These are phyloP conservation scores for Pycnomerus fuliginosus DNA, from an alignment of 2,888 invertebrate species.

Conservation along the genomic window DNA sequence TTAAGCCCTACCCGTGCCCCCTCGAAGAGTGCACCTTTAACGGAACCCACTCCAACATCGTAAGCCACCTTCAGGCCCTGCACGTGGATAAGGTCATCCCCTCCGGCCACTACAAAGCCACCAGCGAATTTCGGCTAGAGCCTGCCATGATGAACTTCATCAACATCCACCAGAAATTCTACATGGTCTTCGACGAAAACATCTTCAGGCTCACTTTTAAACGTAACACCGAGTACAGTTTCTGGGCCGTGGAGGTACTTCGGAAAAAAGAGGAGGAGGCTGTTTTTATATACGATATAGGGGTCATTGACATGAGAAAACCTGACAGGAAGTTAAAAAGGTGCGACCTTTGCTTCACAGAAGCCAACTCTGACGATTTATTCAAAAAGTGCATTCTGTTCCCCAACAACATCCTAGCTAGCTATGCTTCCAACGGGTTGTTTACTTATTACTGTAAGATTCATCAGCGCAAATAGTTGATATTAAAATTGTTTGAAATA, in stretches of 20 bases:
- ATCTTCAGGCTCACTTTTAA: constrained; percentile 41
- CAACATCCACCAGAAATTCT: constrained; percentile 10
- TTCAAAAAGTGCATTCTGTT: constrained; percentile 40
- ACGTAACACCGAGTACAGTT: constrained; percentile 36
- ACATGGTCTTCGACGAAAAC: constrained; percentile 22
- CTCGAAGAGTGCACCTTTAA: constrained; percentile 23
- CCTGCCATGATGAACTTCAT: constrained; percentile 17
- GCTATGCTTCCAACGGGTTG: constrained; percentile 38
- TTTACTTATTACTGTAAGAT: constrained; percentile 30
- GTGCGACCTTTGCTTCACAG: constrained; percentile 40
- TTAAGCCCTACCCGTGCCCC: constrained; percentile 41
- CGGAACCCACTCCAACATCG: constrained; percentile 22
- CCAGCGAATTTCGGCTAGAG: constrained; percentile 22
- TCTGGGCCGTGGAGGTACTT: constrained; percentile 42
- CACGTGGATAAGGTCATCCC: constrained; percentile 24
- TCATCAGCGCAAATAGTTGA: no score
- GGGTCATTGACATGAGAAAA: constrained; percentile 38
- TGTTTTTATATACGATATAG: constrained; percentile 40
- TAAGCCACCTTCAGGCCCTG: constrained; percentile 19
- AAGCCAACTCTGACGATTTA: constrained; percentile 38
- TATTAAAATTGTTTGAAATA: no score
- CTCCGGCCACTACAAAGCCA: constrained; percentile 19
- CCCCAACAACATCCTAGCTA: constrained; percentile 38
- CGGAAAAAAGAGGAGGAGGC: constrained; percentile 34
- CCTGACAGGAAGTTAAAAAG: constrained; percentile 39